These are phyloP conservation scores for Gallinago stenura DNA, from an alignment of 2,797 vertebrate species.

Conservation along the genomic window DNA sequence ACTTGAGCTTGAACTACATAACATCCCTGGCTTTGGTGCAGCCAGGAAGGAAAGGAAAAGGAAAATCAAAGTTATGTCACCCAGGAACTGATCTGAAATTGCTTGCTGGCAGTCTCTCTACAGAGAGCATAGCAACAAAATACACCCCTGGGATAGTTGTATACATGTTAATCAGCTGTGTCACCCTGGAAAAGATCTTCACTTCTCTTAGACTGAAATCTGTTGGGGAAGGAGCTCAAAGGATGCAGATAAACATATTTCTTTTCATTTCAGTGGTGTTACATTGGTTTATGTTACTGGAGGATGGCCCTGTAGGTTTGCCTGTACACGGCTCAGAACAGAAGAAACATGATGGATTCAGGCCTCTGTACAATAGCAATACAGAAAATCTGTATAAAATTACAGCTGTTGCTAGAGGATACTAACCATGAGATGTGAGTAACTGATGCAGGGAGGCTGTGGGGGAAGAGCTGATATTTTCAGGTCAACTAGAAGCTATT, in stretches of 20 bases:
- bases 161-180: background rate
- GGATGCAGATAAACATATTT: background rate
- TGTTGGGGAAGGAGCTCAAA: background rate
- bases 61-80: background rate
- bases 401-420: background rate
- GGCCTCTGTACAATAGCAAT: background rate
- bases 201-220: background rate
- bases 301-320: background rate
- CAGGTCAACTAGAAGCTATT: constrained; percentile 21
- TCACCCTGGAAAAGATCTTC: background rate
- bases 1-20: background rate
- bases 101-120: background rate
- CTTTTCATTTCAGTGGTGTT: background rate
- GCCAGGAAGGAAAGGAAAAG: background rate
- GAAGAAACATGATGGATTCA: background rate
- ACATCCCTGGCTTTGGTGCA: background rate
- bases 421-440: background rate
- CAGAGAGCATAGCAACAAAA: background rate
- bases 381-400: background rate
- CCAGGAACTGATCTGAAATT: background rate
- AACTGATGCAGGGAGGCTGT: background rate
- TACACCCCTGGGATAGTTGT: background rate
- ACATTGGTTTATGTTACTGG: background rate
- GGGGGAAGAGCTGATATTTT: constrained; percentile 3
- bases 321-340: background rate